Conservation (phyloP, 1,140 invertebrate genomes). For the Drosophila gunungcola region DNA sequence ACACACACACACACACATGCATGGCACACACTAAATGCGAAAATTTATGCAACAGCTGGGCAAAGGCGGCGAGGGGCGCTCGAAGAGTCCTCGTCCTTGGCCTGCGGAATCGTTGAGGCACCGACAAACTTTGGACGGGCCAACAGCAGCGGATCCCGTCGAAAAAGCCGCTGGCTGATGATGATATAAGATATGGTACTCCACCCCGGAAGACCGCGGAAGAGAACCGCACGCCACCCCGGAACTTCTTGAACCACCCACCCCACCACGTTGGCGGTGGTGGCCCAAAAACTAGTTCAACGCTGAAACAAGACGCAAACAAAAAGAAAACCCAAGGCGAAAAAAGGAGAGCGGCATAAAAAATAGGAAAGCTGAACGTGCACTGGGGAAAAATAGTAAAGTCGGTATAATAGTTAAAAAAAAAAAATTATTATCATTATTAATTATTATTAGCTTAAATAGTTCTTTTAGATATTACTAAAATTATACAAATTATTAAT, state of each 20-base stretch:
- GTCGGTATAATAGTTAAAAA: no score
- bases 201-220: not conserved
- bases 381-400: not conserved
- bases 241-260: constrained; percentile 39
- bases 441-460: no score
- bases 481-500: no score
- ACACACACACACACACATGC: constrained; percentile 1
- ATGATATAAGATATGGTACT: constrained; percentile 39
- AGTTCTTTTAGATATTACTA: no score
- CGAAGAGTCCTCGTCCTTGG: constrained; percentile 36
- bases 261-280: constrained; percentile 8
- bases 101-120: constrained; percentile 18
- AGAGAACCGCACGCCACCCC: not conserved
- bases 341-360: constrained; percentile 31
- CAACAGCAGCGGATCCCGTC: not conserved
- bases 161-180: constrained; percentile 31
- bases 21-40: constrained; percentile 49
- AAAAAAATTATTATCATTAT: no score
- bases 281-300: constrained; percentile 62
- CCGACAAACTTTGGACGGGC: constrained; percentile 7
- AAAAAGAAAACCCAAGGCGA: constrained; percentile 32
- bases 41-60: constrained; percentile 80
- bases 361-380: constrained; percentile 28
- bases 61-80: constrained; percentile 45
- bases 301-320: constrained; percentile 52